Evolutionary conservation across 2,113 vertebrate genomes (phyloP), one percentile per base, ranked within the genome.

Genomic region (Terrapene triunguis): DNA sequence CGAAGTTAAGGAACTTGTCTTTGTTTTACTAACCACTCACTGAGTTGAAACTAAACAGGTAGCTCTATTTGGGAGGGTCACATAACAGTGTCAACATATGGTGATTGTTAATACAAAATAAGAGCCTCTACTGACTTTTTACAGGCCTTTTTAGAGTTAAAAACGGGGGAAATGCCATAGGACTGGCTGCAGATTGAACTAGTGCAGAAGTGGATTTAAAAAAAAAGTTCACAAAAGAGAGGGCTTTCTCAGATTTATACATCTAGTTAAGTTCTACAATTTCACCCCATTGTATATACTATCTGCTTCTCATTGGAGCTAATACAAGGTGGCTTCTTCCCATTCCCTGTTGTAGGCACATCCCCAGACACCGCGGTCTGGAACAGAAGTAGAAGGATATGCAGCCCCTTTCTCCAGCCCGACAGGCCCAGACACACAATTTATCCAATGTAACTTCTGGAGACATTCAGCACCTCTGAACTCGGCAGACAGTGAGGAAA

Each of bases 31-130:
- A 80, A 78, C 35, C 19, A 51, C 78, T 85, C 54, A 42, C 42
- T 80, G 91, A 89, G 85, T 79, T 74, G 25, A 59, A 95, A 97
- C 86, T 35, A 57, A 79, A 72, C 90, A 96, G 78, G 88, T 97
- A 94, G 88, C 93, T 88, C 29, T 88, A 35, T 82, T 84, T 38
- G 51, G 93, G 80, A 97, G 72, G 92, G 22, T 93, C 94, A 50
- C 85, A n/a, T 25, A 89, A 92, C 86, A 47, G 54, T 93, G 91
- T 96, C 91, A 90, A 85, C 89, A 55, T 24, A 54, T 89, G 35
- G 65, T 76, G 38, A 82, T 17, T 85, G 84, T 24, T 82, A 94
- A 91, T 93, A 82, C 16, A 78, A 79, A 96, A 48, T 59, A 55
- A 92, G 47, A 97, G 85, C 87, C 82, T 21, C 55, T 8, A 47